Conservation (phyloP, 2,888 invertebrate species). For the Drosophila percnosoma region DNA sequence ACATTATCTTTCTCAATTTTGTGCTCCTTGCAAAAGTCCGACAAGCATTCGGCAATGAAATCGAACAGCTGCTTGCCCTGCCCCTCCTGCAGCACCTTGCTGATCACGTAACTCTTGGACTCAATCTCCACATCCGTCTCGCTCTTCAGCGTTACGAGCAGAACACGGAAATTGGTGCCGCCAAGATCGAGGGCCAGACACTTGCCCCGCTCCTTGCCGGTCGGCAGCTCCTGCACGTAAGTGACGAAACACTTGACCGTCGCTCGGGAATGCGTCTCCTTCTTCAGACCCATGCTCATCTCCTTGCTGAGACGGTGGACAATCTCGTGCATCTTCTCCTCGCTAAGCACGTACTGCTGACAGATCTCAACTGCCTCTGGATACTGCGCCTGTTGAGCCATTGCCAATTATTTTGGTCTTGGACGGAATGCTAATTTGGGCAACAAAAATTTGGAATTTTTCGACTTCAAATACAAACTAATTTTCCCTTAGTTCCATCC, state of each 20-base stretch:
- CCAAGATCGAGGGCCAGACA: constrained; percentile 98
- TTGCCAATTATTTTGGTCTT: constrained; percentile 87
- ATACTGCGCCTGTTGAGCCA: constrained; percentile 84
- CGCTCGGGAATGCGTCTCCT: constrained; percentile 89
- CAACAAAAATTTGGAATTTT: constrained; percentile 21
- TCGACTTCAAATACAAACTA: neutral
- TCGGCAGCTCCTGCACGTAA: constrained; percentile 96
- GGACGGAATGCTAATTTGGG: constrained; percentile 86
- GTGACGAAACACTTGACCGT: constrained; percentile 97
- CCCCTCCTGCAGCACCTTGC: constrained; percentile 94
- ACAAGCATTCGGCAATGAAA: constrained; percentile 96
- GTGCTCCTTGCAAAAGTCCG: constrained; percentile 93
- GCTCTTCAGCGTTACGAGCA: constrained; percentile 91
- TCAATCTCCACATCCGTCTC: constrained; percentile 93
- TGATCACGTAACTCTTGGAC: constrained; percentile 96
- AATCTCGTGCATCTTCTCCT: constrained; percentile 90
- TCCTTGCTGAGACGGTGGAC: constrained; percentile 90
- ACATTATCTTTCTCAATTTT: constrained; percentile 88
- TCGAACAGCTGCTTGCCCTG: constrained; percentile 94
- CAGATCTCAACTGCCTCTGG: constrained; percentile 91
- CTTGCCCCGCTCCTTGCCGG: constrained; percentile 96
- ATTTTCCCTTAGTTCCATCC: neutral
- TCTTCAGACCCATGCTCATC: constrained; percentile 91
- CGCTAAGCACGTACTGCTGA: constrained; percentile 88
- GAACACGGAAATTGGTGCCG: constrained; percentile 97